Evolutionary conservation across 2,888 invertebrate genomes (phyloP), one percentile per base, ranked within the genome.

Genomic region (Agonopterix alstromeriana): DNA sequence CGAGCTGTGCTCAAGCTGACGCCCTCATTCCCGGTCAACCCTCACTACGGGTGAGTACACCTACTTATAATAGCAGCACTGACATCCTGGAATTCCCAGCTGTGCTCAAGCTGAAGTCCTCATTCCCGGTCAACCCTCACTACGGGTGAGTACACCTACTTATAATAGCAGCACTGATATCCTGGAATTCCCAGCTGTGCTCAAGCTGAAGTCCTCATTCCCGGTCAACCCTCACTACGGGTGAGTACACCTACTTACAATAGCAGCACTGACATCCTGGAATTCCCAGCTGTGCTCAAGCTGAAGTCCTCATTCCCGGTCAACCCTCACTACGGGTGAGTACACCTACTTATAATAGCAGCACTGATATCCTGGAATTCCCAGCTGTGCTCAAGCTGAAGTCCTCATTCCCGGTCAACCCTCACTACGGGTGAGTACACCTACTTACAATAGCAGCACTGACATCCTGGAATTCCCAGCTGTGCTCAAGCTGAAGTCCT

Each of bases 1-100:
- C 90, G 94, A 59, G 93, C 94, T 0, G 95, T 95, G n/a, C 83
- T 95, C 52, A 94, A 94, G 73, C 84, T 95, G 46, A 94, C 95
- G 0, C 93, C 94, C 9, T 94, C 94, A 0, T 92, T 93, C 72
- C 94, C 95, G 0, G 91, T 91, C 55, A 93, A 94, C 75, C 93
- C 93, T 3, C 87, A 93, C 60, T 94, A 94, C 68, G 90, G 89
- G 95, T 95, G 87, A 91, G 91, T 90, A 55, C 38, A n/a, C 10
- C 1, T 10, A n/a, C 38, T 10, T 38, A 38, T 27, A 92, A 92
- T 71, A 89, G 84, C 60, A 91, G 90, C 43, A 90, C 90, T 58
- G 92, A 93, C 64, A 86, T 93, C 47, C 83, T 92, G 72, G 93
- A 94, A 27, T 95, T 95, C 77, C 90, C 94, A 59, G 93, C 94